Base-by-base conservation (phyloP, 2,888 invertebrate species). In the Hipparchia semele region DNA sequence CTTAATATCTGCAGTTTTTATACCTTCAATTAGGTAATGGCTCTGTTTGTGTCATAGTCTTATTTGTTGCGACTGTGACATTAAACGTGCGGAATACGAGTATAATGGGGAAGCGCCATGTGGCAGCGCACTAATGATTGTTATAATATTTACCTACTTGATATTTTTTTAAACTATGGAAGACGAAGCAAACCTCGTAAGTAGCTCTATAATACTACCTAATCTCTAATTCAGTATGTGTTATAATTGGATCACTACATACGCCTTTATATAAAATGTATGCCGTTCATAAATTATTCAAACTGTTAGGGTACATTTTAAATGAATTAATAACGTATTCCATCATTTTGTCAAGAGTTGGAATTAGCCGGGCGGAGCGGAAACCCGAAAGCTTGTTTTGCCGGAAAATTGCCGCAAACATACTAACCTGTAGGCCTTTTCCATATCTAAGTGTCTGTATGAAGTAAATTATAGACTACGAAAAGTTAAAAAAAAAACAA, bases 261-360 rank as follows among this genome's bases (percentile, higher is more conserved):
- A 23, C 61, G 51, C 5, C 68, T 56, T 10, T 51, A 75, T 73
- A 74, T 72, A 77, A 73, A 78, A 76, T 76, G 69, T 76, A 74
- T 72, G 73, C 62, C 3, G 71, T 76, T 69, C 74, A 76, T 77
- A 76, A 78, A 77, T 77, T 77, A 78, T 78, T 78, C 77, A 78
- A 78, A 76, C 73, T 69, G 73, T 75, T 73, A 70, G 74, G 78
- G 76, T 75, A 77, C 73, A 74, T 76, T 78, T 77, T 77, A 75
- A 76, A 78, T 76, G 76, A 78, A 76, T 75, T 75, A 72, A 64
- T 75, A 77, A 76, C 72, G 73, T 71, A 76, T 76, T 76, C 75
- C 74, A 76, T 75, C 75, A 75, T 73, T 77, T 70, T 69, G 75
- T 71, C 62, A 73, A 46, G 73, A 68, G 73, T 71, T 68, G 54